Conservation (phyloP, 2,797 vertebrate genomes). For the Pogonophryne albipinna region DNA sequence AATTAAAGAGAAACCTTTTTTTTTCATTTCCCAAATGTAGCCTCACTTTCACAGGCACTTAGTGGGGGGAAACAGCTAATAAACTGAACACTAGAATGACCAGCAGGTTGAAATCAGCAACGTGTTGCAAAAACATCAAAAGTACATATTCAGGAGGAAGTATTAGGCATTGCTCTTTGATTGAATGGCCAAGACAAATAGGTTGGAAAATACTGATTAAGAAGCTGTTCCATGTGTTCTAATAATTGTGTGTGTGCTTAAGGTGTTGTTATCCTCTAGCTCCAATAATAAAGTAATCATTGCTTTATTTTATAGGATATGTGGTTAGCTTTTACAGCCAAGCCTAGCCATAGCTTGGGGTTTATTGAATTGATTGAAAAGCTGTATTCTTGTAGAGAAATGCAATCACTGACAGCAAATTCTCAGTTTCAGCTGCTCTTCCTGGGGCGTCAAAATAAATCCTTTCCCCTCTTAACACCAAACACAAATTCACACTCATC, state of each 20-base stretch:
- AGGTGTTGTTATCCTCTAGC: background rate
- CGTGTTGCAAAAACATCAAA: background rate
- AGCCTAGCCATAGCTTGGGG: background rate
- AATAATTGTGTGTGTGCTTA: background rate
- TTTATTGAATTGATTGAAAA: slow-evolving; percentile 24
- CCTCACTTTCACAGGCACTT: slow-evolving; percentile 1
- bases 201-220: background rate
- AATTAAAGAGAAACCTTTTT: slow-evolving; percentile 10
- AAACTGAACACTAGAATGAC: slow-evolving; percentile 16
- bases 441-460: slow-evolving; percentile 37
- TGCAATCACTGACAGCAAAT: slow-evolving; percentile 7
- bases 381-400: slow-evolving; percentile 19
- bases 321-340: background rate
- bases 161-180: background rate
- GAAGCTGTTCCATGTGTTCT: background rate
- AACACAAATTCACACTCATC: slow-evolving; percentile 24
- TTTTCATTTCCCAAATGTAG: slow-evolving; percentile 23
- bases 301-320: background rate
- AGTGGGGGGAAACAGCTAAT: slow-evolving; percentile 18
- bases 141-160: background rate
- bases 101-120: slow-evolving; percentile 2
- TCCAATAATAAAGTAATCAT: background rate
- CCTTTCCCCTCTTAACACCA: slow-evolving; percentile 25
- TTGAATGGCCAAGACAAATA: background rate
- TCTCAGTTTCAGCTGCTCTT: slow-evolving; percentile 38